Base-by-base conservation (phyloP, 2,797 vertebrate genomes). In the Onychomys arenicola region DNA sequence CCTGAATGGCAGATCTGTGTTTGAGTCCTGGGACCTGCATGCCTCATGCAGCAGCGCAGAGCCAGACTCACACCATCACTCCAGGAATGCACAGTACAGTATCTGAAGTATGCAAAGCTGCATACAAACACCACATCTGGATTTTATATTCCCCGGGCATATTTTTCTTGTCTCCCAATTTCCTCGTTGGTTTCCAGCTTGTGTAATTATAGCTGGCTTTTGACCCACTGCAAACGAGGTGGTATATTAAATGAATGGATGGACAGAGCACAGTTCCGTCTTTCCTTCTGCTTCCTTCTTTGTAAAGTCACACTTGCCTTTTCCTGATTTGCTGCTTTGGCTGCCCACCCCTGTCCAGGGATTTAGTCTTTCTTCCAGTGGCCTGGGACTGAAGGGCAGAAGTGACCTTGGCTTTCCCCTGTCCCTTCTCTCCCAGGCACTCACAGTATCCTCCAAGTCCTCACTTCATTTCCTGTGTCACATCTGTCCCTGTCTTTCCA, bases 121-220 rank as follows among this genome's bases (percentile, higher is more conserved):
- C 2, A 16, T 59, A 73, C 77, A 43, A 63, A 12, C 6, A 10
- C 43, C 75, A 81, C 59, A 96, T 88, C 59, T 86, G 92, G 77
- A 95, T 80, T 83, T 96, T 81, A 69, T 37, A 76, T 57, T 75
- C 57, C 59, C 61, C 82, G 25, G 34, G 81, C 49, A 71, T 75
- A 52, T 40, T 77, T 93, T 78, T 73, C 75, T 89, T 49, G 52
- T 76, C 83, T 49, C 77, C 57, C 40, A 81, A 49, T 61, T 80
- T 49, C 69, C 91, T 85, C 40, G n/a, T 55, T 34, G 57, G 40
- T 59, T 91, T 92, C 85, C 25, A 34, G 25, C 40, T 40, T 75
- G 55, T 25, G 16, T 49, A 55, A 88, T 77, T 90, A 94, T 49
- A 71, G 77, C 37, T 77, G 76, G 23, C 43, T 93, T 93, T 61